Conservation (phyloP, 1,140 invertebrate genomes). For the Philaenus spumarius region DNA sequence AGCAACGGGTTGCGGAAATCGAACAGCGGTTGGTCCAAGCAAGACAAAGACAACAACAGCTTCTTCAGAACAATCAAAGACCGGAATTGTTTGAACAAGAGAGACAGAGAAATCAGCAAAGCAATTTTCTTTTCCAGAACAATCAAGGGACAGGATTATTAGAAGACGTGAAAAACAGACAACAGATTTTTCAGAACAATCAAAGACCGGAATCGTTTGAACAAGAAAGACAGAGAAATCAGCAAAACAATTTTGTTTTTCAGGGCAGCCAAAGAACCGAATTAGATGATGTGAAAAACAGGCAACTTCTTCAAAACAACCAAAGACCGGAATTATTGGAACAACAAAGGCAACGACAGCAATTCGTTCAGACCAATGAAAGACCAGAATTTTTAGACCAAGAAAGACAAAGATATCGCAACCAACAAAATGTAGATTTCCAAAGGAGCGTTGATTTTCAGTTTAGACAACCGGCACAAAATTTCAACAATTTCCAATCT, state of each 20-base stretch:
- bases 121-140: neutral
- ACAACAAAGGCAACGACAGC: neutral
- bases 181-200: neutral
- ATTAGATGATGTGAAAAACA: too few relatives aligned
- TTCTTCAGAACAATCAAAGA: slow-evolving; percentile 13
- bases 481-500: neutral
- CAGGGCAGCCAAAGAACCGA: too few relatives aligned
- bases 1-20: slow-evolving; percentile 30
- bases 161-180: neutral
- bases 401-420: neutral
- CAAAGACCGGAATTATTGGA: neutral
- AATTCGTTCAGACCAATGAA: slow-evolving; percentile 3
- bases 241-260: too few relatives aligned
- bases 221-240: neutral
- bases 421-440: slow-evolving; percentile 34
- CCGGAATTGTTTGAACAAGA: neutral
- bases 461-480: slow-evolving; percentile 10
- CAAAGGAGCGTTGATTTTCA: slow-evolving; percentile 41
- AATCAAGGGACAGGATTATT: neutral
- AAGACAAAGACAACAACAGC: slow-evolving; percentile 31
- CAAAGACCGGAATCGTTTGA: neutral
- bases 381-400: too few relatives aligned
- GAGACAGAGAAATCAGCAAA: neutral
- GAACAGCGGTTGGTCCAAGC: slow-evolving; percentile 1
- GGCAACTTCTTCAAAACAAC: slow-evolving; percentile 15